Percentiles rank a stretch among this genome's conserved stretches.
phyloP scores from a whole-genome alignment of 2,888 invertebrate genomes.

The Leucophora obtusa region DNA sequence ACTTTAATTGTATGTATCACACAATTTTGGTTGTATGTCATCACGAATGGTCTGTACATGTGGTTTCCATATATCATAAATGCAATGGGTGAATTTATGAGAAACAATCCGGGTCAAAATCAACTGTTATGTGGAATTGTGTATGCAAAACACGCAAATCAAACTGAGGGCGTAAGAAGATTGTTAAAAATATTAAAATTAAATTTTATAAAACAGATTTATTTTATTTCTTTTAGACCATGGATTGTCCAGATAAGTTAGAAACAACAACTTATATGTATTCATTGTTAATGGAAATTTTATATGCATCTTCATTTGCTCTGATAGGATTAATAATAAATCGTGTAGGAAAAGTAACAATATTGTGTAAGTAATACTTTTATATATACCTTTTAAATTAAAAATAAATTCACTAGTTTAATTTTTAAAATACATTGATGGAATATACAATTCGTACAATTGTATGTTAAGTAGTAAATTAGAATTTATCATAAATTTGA shows the following conservation, averaged over 20 bases:
- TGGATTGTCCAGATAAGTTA: conserved; percentile 68
- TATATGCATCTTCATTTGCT: conserved; percentile 71
- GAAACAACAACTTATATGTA: conserved; percentile 71
- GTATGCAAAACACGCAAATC: conserved; percentile 65
- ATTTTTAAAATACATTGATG: too few species aligned
- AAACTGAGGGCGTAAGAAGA: conserved; percentile 32
- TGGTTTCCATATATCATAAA: conserved; percentile 76
- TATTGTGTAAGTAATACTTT: conserved; percentile 69
- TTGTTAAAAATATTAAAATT: neutral
- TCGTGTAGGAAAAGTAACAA: conserved; percentile 71
- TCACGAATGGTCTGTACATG: conserved; percentile 74
- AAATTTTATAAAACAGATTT: neutral
- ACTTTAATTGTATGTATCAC: conserved; percentile 73
- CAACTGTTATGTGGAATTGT: conserved; percentile 71
- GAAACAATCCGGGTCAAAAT: conserved; percentile 67
- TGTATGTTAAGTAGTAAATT: too few species aligned
- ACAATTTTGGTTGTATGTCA: conserved; percentile 73
- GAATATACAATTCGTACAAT: too few species aligned
- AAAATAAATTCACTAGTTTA: too few species aligned
- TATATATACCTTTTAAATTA: neutral
- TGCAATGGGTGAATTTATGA: conserved; percentile 71
- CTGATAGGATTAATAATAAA: conserved; percentile 72
- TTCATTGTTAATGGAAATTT: conserved; percentile 70
- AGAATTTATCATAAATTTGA: too few species aligned
- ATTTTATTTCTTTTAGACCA: conserved; percentile 50